Percentiles rank a stretch among this genome's conserved stretches.
Conservation (phyloP, 2,888 invertebrate species). For the Acleris holmiana region DNA sequence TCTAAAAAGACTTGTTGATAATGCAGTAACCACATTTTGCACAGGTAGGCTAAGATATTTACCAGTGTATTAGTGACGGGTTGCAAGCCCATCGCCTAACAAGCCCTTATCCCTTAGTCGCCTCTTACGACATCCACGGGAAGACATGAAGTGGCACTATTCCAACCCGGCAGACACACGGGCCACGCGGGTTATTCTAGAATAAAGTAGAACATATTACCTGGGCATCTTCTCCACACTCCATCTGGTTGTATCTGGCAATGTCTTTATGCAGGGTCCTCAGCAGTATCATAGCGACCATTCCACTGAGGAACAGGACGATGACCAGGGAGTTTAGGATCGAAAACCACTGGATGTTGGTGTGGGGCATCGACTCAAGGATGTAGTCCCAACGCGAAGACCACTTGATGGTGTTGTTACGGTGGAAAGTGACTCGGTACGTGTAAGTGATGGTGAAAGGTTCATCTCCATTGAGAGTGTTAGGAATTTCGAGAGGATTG, state of each 20-base stretch:
- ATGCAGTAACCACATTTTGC: no score
- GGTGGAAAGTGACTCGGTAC: conserved; percentile 92
- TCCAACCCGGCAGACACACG: no score
- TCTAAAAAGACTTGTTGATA: no score
- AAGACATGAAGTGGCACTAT: no score
- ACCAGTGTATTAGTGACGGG: no score
- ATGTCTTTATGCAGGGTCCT: conserved; percentile 99
- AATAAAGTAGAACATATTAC: conserved; percentile 74
- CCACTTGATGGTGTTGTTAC: conserved; percentile 96
- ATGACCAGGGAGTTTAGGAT: conserved; percentile 99
- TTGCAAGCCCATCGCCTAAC: no score
- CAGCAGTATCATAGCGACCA: conserved; percentile 99
- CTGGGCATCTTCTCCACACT: conserved; percentile 94
- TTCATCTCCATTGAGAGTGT: conserved; percentile 75
- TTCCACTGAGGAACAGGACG: conserved; percentile 97
- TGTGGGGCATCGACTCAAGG: conserved; percentile 98
- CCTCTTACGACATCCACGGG: no score
- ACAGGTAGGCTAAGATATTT: no score
- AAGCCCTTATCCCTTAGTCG: no score
- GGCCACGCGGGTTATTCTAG: no score
- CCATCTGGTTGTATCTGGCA: conserved; percentile 98
- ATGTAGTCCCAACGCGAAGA: conserved; percentile 99
- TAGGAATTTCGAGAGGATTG: conserved; percentile 88
- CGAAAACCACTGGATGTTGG: conserved; percentile 99
- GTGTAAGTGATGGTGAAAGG: conserved; percentile 91